These are phyloP conservation scores for Drosophila willistoni DNA, from an alignment of 1,140 invertebrate species.

Conservation along the genomic window DNA sequence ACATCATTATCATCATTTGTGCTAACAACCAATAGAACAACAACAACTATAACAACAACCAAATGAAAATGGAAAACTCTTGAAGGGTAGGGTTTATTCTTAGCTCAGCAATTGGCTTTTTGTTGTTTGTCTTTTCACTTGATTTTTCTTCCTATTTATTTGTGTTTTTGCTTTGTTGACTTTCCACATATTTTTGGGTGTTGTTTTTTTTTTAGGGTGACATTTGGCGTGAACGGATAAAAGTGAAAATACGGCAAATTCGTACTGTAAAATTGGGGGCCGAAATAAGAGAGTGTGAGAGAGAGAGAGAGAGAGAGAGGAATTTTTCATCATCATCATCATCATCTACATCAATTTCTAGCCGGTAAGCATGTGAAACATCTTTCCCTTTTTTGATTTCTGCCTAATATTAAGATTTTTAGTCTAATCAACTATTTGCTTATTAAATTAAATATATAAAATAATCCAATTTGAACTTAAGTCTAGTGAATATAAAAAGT, in stretches of 20 bases:
- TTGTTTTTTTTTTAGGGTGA: slow-evolving; percentile 68
- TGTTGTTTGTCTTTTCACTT: slow-evolving; percentile 22
- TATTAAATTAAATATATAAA: background rate
- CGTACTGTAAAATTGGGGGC: background rate
- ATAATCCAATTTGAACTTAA: background rate
- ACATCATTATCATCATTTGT: slow-evolving; percentile 68
- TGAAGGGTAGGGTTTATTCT: slow-evolving; percentile 76
- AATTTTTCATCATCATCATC: slow-evolving; percentile 15
- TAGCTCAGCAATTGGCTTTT: slow-evolving; percentile 54
- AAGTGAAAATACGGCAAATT: slow-evolving; percentile 54
- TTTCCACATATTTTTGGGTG: slow-evolving; percentile 74
- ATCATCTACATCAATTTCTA: slow-evolving; percentile 7
- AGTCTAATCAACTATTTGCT: too few species aligned
- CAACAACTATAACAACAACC: background rate
- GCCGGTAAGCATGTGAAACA: slow-evolving; percentile 31
- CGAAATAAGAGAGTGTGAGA: background rate
- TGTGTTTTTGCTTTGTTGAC: slow-evolving; percentile 28
- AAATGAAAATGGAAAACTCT: slow-evolving; percentile 26
- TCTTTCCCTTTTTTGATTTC: too few species aligned
- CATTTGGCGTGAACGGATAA: slow-evolving; percentile 64
- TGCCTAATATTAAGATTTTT: too few species aligned
- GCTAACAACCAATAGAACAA: background rate
- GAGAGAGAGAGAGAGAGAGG: background rate
- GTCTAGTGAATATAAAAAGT: background rate
- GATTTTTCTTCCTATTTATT: slow-evolving; percentile 24